Evolutionary conservation across 2,797 vertebrate species (phyloP).

Genomic region (Eutrigla gurnardus): DNA sequence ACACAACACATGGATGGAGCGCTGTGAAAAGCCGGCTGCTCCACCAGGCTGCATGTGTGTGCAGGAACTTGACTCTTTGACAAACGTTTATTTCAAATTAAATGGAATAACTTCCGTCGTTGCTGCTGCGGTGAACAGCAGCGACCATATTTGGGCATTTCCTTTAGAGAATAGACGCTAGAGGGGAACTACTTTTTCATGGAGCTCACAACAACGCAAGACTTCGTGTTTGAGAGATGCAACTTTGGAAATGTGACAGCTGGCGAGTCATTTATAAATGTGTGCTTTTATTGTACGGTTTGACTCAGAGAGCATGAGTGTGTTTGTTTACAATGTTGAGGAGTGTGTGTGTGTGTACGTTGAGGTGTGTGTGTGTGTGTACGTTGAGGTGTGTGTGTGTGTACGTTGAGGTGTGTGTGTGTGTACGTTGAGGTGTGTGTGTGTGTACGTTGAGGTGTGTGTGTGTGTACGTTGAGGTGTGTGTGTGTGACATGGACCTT

Average conservation of each 20-base stretch:
- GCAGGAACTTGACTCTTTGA: not conserved
- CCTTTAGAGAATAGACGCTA: no score
- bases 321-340: not conserved
- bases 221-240: no score
- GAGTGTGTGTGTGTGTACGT: conserved; percentile 19
- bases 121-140: not conserved
- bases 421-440: conserved; percentile 18
- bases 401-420: conserved; percentile 10
- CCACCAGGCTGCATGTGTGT: conserved; percentile 46
- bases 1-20: conserved; percentile 49
- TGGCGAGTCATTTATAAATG: not conserved
- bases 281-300: conserved; percentile 15
- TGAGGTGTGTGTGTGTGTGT: conserved; percentile 2
- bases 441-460: conserved; percentile 21
- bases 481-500: conserved; percentile 63
- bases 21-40: conserved; percentile 57
- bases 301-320: not conserved
- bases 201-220: no score
- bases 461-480: conserved; percentile 19
- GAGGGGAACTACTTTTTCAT: no score
- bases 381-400: conserved; percentile 23
- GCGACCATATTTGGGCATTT: no score
- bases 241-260: no score
- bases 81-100: no score
- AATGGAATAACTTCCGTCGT: no score